Evolutionary conservation across 1,140 invertebrate species (phyloP), one percentile per base, ranked within the genome.

Genomic region (Leucophenga varia): DNA sequence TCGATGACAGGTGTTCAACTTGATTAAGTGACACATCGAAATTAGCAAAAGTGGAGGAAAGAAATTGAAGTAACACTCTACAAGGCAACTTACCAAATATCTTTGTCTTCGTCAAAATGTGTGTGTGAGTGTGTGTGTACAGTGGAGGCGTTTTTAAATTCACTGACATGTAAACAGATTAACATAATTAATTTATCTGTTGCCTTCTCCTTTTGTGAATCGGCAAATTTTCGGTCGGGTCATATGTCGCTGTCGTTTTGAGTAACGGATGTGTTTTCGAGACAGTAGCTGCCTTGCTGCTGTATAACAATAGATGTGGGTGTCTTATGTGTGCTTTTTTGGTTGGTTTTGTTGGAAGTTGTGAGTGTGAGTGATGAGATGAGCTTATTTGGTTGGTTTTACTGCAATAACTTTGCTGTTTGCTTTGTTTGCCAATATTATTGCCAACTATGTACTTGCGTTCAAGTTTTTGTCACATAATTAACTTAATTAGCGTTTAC

Each of bases 121-220:
- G n/a, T n/a, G n/a, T n/a, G n/a, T n/a, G n/a, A n/a, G n/a, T n/a
- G n/a, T n/a, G n/a, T n/a, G n/a, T n/a, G n/a, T n/a, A n/a, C n/a
- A n/a, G n/a, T n/a, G n/a, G n/a, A n/a, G n/a, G n/a, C n/a, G n/a
- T n/a, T n/a, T n/a, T n/a, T n/a, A n/a, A n/a, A n/a, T 34, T 34
- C 39, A 47, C 47, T 64, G 60, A 47, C 60, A 64, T 67, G 58
- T 67, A 61, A 65, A 67, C 58, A 65, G 61, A 65, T 65, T 65
- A 65, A 61, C 63, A 65, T 65, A 65, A 65, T 65, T 65, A 65
- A 65, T 65, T 65, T 67, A 65, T 65, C 59, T 56, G 63, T 32
- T 22, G 47, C 20, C 41, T 16, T 19, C 28, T 5, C 42, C 22
- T 43, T 51, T 47, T 43, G 31, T 52, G 45, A 46, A 22, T 46